phyloP scores from a whole-genome alignment of 2,797 vertebrate genomes.

The Echeneis naucrates region DNA sequence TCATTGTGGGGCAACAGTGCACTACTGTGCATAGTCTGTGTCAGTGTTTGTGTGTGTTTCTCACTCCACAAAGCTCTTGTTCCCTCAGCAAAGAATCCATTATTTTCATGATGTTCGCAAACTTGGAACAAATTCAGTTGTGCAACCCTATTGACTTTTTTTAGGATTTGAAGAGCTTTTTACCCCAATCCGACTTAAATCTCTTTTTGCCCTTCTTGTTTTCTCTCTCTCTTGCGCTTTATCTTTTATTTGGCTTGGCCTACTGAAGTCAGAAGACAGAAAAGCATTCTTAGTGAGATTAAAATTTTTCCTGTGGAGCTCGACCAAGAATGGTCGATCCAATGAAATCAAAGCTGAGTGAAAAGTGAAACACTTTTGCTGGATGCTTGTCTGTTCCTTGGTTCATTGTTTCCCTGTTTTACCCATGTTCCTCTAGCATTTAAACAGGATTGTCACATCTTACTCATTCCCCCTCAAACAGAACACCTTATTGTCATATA shows the following conservation, averaged over 20 bases:
- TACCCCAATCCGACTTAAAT: constrained; percentile 50
- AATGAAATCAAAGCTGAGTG: neutral
- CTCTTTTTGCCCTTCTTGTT: constrained; percentile 27
- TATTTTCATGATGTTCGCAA: constrained; percentile 70
- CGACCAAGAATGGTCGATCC: neutral
- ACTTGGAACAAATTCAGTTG: constrained; percentile 73
- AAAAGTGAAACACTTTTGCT: constrained; percentile 1
- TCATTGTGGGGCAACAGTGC: too few species aligned
- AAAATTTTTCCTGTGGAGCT: constrained; percentile 9
- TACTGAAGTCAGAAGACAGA: constrained; percentile 17
- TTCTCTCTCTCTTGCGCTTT: neutral
- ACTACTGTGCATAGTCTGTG: constrained; percentile 7
- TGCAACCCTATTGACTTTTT: constrained; percentile 55
- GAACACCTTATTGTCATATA: neutral
- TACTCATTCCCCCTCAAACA: neutral
- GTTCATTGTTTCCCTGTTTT: too few species aligned
- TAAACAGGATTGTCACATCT: too few species aligned
- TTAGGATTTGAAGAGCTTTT: constrained; percentile 55
- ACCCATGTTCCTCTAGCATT: too few species aligned
- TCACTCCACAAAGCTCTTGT: constrained; percentile 36
- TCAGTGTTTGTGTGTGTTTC: constrained; percentile 20
- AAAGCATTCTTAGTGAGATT: constrained; percentile 20
- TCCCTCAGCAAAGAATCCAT: constrained; percentile 69
- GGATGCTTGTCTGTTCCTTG: neutral
- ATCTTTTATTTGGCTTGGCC: constrained; percentile 20